phyloP scores from a whole-genome alignment of 2,888 invertebrate genomes.

The Cephalotes varians region DNA sequence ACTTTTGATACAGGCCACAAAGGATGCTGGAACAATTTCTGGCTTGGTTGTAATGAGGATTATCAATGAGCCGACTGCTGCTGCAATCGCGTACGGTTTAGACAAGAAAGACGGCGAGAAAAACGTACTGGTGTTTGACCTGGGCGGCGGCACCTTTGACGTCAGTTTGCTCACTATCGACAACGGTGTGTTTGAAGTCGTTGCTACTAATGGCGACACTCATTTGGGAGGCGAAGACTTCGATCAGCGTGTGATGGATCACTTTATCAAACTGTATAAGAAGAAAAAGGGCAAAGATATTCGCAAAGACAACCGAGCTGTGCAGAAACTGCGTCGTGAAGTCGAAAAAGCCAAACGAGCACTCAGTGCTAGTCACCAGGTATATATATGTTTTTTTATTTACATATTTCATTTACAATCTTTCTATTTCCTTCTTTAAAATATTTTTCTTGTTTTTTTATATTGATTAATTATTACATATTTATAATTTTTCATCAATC shows the following conservation, averaged over 20 bases:
- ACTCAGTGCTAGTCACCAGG: conserved; percentile 96
- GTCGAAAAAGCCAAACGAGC: conserved; percentile 99
- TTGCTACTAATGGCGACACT: conserved; percentile 97
- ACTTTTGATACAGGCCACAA: conserved; percentile 91
- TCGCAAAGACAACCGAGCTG: conserved; percentile 96
- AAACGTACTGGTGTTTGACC: conserved; percentile 99
- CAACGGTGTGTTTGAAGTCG: conserved; percentile 98
- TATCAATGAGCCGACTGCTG: conserved; percentile 99
- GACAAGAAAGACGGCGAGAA: conserved; percentile 99
- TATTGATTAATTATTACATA: neutral
- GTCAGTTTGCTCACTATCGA: conserved; percentile 99
- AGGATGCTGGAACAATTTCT: conserved; percentile 99
- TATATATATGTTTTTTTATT: conserved; percentile 57
- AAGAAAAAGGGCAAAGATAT: conserved; percentile 99
- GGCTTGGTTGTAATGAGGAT: conserved; percentile 97
- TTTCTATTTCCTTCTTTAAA: neutral
- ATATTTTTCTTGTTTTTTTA: neutral
- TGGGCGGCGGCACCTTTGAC: conserved; percentile 99
- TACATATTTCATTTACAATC: neutral
- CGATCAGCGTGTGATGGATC: conserved; percentile 99
- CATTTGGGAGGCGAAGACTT: conserved; percentile 99
- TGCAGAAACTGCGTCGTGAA: conserved; percentile 98
- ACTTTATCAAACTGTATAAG: conserved; percentile 99
- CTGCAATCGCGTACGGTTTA: conserved; percentile 98
- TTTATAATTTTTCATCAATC: neutral